phyloP scores from a whole-genome alignment of 2,888 invertebrate genomes.

The Heliconius hortense region DNA sequence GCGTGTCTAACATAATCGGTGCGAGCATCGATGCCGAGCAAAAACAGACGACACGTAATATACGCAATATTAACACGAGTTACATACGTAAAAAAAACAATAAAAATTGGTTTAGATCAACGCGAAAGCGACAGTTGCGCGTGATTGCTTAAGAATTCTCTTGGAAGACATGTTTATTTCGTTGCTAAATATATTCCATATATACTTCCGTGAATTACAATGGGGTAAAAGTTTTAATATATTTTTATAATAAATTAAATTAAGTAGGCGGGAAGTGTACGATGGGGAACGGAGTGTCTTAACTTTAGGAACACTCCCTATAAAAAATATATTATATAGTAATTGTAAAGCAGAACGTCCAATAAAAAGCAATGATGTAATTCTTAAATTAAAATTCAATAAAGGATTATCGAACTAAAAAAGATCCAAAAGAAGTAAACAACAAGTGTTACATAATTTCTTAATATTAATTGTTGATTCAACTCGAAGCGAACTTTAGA shows the following conservation, averaged over 20 bases:
- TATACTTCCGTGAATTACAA: slow-evolving; percentile 11
- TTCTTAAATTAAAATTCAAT: no score
- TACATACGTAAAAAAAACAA: slow-evolving; percentile 16
- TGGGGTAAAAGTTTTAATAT: background rate
- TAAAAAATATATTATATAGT: no score
- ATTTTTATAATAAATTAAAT: background rate
- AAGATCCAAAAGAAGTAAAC: background rate
- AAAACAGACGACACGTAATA: slow-evolving; percentile 26
- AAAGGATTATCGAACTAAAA: no score
- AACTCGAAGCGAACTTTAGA: background rate
- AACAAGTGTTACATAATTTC: slow-evolving; percentile 9
- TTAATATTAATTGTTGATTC: slow-evolving; percentile 21
- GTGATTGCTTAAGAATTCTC: slow-evolving; percentile 11
- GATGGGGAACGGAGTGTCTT: no score
- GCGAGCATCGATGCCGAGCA: slow-evolving; percentile 22
- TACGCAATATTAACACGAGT: slow-evolving; percentile 24
- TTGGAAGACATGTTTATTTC: background rate
- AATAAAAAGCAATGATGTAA: no score
- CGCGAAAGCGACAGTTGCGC: slow-evolving; percentile 31
- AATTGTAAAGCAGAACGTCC: no score
- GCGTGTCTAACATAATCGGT: slow-evolving; percentile 31
- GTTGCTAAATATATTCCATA: no score
- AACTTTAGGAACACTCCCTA: no score
- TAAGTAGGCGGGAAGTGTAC: background rate
- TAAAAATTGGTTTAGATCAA: slow-evolving; percentile 13